Evolutionary conservation across 2,797 vertebrate species (phyloP).

Genomic region (Sebastes vulpes): DNA sequence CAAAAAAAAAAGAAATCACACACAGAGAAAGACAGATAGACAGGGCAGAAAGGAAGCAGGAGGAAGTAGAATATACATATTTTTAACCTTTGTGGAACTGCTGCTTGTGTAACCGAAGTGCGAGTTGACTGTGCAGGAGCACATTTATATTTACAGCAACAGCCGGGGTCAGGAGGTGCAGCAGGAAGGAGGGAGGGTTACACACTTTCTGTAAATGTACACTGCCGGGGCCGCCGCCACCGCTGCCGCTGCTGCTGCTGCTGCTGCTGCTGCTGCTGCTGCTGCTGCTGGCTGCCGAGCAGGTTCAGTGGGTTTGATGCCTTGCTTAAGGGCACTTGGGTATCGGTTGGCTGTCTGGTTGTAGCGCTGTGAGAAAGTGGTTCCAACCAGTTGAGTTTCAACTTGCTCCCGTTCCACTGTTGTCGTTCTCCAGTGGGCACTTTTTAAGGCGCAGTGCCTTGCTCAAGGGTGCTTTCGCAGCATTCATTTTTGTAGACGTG

Average conservation of each 20-base stretch:
- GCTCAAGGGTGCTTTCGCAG: not conserved
- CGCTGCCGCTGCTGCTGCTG: too few relatives aligned
- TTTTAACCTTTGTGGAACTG: conserved; percentile 60
- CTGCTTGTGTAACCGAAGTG: conserved; percentile 61
- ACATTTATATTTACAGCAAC: conserved; percentile 68
- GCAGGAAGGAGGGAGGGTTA: conserved; percentile 44
- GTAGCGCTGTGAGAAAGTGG: not conserved
- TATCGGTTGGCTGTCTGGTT: conserved; percentile 3
- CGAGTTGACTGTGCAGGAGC: conserved; percentile 54
- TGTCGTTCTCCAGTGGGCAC: not conserved
- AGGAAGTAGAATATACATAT: conserved; percentile 62
- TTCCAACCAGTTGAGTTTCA: not conserved
- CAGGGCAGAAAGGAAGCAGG: conserved; percentile 4
- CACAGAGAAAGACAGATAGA: conserved; percentile 25
- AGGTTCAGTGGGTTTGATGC: conserved; percentile 62
- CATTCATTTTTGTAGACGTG: not conserved
- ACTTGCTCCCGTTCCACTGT: not conserved
- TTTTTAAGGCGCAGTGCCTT: not conserved
- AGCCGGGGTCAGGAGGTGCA: conserved; percentile 57
- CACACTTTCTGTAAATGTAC: conserved; percentile 47
- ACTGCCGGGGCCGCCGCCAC: conserved; percentile 11
- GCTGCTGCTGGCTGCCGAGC: conserved; percentile 28
- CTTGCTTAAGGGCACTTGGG: conserved; percentile 63
- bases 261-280: too few relatives aligned
- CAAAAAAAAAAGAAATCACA: not conserved